Conservation (phyloP, 2,888 invertebrate genomes). For the Brachypterus glaber region DNA sequence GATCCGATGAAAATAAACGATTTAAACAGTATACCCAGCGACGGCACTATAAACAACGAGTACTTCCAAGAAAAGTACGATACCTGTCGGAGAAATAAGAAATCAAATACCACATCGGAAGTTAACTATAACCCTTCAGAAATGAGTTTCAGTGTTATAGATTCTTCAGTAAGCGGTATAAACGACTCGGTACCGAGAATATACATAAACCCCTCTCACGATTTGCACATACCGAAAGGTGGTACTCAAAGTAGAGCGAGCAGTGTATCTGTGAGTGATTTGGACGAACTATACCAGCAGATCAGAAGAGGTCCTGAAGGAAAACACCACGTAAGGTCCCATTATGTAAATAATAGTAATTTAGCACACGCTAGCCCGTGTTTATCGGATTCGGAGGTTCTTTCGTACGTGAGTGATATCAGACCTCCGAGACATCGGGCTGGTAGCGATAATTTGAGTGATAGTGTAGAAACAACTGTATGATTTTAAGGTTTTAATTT, state of each 20-base stretch:
- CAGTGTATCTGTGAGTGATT: slow-evolving; percentile 47
- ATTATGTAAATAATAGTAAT: slow-evolving; percentile 16
- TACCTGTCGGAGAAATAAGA: slow-evolving; percentile 5
- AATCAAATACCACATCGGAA: slow-evolving; percentile 1
- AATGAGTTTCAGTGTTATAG: slow-evolving; percentile 31
- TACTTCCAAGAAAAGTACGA: slow-evolving; percentile 11
- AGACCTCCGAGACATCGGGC: slow-evolving; percentile 20
- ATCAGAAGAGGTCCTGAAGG: slow-evolving; percentile 46
- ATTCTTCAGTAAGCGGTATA: slow-evolving; percentile 17
- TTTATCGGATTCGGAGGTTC: slow-evolving; percentile 35
- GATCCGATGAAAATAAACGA: slow-evolving; percentile 19
- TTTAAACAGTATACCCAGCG: slow-evolving; percentile 12
- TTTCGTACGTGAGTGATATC: slow-evolving; percentile 28
- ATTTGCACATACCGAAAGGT: slow-evolving; percentile 33
- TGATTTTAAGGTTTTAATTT: too few relatives aligned
- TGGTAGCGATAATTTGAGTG: slow-evolving; percentile 24
- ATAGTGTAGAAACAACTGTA: slow-evolving; percentile 31
- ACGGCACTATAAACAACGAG: slow-evolving; percentile 1
- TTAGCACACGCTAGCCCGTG: slow-evolving; percentile 28
- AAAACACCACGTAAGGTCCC: slow-evolving; percentile 16
- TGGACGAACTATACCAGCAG: slow-evolving; percentile 63
- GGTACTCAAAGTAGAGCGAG: slow-evolving; percentile 49
- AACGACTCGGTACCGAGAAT: slow-evolving; percentile 29
- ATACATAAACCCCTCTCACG: slow-evolving; percentile 44
- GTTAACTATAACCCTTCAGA: slow-evolving; percentile 20